Conservation (phyloP, 2,797 vertebrate species). For the Amblyraja radiata region DNA sequence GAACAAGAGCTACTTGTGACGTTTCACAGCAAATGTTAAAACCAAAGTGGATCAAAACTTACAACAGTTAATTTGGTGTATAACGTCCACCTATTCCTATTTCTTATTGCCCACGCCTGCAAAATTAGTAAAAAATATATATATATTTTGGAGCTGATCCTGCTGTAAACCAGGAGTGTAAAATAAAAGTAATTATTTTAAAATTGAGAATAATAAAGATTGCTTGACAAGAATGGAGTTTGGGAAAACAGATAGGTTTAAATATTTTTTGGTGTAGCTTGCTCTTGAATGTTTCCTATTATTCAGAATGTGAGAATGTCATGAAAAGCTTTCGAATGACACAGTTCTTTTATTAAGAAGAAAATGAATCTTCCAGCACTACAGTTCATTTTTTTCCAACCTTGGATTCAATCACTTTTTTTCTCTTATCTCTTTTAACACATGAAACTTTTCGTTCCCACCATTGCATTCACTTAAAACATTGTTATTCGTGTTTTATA, state of each 20-base stretch:
- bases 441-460: neutral
- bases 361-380: neutral
- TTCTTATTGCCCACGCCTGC: neutral
- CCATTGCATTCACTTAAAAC: neutral
- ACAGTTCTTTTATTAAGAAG: neutral
- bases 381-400: neutral
- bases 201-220: neutral
- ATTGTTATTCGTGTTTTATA: conserved; percentile 18
- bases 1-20: neutral
- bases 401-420: neutral
- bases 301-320: neutral
- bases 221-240: neutral
- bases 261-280: neutral
- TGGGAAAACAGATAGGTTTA: neutral
- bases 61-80: neutral
- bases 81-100: neutral
- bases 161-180: neutral
- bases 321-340: neutral
- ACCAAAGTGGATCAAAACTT: neutral
- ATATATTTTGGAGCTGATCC: neutral
- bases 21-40: neutral
- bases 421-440: neutral
- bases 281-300: neutral
- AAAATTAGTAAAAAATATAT: neutral
- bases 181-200: neutral